Evolutionary conservation across 2,888 invertebrate species (phyloP), one percentile per base, ranked within the genome.

Genomic region (Nomada hirtipes): DNA sequence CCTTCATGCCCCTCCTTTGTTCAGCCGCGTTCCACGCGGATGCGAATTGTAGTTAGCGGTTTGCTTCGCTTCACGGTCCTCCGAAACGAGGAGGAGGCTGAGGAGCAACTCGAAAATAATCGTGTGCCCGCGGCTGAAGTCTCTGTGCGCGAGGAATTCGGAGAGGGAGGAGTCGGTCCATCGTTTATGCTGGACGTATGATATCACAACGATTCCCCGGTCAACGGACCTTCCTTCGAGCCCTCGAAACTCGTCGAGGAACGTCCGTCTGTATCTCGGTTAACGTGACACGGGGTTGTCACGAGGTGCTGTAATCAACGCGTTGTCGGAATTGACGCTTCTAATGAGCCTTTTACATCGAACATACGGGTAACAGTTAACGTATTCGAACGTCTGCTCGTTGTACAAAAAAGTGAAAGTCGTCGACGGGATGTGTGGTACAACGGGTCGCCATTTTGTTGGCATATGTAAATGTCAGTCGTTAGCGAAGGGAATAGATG

Each of bases 11-110:
- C 73, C 77, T n/a, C 29, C 72, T 76, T 64, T 76, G 79, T 70
- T 77, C 79, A 63, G 50, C 69, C 71, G 73, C 72, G 74, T 79
- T 86, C 76, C 78, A 47, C 75, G 72, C 71, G 84, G 85, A 79
- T 79, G 71, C 72, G 82, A 85, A 90, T 89, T 86, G 89, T 86
- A 89, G 89, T 90, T 90, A 89, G 89, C 89, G 88, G 89, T 89
- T 90, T 89, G 89, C 86, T 87, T 86, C 89, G 90, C 88, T 89
- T 88, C 86, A 85, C 87, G 88, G 84, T 88, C 79, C 87, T 79
- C 75, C 88, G 83, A 86, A 88, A 88, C 85, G 85, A 82, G 88
- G 70, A 86, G 83, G 84, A 80, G 79, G 82, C 83, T 64, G 82
- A 80, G 82, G 81, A 86, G 86, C 89, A 87, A 84, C 85, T 84